A percentile compares a stretch with the other conserved stretches of the same genome.
These are phyloP conservation scores for Eubasilissa regina DNA, from an alignment of 1,140 invertebrate genomes.

Conservation along the genomic window DNA sequence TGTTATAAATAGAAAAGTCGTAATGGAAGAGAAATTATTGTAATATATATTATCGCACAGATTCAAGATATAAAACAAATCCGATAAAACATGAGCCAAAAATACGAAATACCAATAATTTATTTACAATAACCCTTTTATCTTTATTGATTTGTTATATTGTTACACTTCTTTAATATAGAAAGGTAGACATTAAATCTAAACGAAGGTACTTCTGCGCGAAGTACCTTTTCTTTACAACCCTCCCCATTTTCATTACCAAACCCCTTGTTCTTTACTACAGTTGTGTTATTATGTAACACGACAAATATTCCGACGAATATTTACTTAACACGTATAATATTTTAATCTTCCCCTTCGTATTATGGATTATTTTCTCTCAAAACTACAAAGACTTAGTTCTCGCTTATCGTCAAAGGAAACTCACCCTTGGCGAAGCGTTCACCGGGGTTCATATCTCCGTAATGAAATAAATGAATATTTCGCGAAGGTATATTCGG, in stretches of 20 bases:
- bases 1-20: no score
- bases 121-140: no score
- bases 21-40: no score
- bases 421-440: constrained; percentile 1
- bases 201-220: constrained; percentile 21
- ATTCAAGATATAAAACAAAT: no score
- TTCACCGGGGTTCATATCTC: neutral
- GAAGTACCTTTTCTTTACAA: constrained; percentile 32
- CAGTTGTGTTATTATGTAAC: constrained; percentile 61
- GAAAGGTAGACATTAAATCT: neutral
- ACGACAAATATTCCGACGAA: constrained; percentile 75
- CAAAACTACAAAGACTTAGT: constrained; percentile 31
- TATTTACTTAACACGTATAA: constrained; percentile 75
- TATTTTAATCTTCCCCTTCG: constrained; percentile 75
- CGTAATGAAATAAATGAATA: constrained; percentile 41
- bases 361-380: constrained; percentile 71
- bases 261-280: constrained; percentile 35
- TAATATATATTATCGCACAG: no score
- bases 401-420: neutral
- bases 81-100: no score
- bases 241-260: constrained; percentile 37
- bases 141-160: no score
- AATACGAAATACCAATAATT: no score
- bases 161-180: no score
- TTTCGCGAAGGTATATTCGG: constrained; percentile 52